Percentiles rank a stretch among this genome's conserved stretches.
Evolutionary conservation across 53 echinoderm and acorn worm species (phyloP).

Genomic region (Henricia sp.): DNA sequence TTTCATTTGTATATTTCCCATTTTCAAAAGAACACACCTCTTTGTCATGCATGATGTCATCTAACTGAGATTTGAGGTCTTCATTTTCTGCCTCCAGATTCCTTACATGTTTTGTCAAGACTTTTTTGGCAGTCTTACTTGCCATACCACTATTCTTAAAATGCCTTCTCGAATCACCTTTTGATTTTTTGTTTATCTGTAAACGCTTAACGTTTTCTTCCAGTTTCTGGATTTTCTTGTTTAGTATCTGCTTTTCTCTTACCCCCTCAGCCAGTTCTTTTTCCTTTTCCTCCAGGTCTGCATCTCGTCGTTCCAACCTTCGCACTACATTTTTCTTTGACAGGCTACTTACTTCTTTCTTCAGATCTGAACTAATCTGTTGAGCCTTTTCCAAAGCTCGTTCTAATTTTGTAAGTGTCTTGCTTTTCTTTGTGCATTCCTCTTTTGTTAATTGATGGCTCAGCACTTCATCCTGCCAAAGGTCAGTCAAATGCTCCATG

Average conservation of each 20-base stretch:
- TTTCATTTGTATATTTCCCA: slow-evolving; percentile 42
- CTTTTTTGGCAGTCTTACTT: slow-evolving; percentile 41
- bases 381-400: too few relatives aligned
- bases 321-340: slow-evolving; percentile 21
- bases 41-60: slow-evolving; percentile 46
- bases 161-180: slow-evolving; percentile 33
- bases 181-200: slow-evolving; percentile 41
- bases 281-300: slow-evolving; percentile 16
- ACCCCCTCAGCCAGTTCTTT: slow-evolving; percentile 21
- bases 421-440: too few relatives aligned
- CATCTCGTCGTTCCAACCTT: slow-evolving; percentile 18
- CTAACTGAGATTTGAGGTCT: slow-evolving; percentile 31
- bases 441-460: background rate
- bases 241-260: slow-evolving; percentile 56
- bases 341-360: slow-evolving; percentile 9
- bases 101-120: slow-evolving; percentile 24
- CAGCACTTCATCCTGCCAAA: slow-evolving; percentile 39
- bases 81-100: slow-evolving; percentile 31
- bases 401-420: too few relatives aligned
- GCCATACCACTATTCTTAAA: slow-evolving; percentile 24
- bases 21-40: slow-evolving; percentile 27
- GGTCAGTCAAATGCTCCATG: slow-evolving; percentile 55
- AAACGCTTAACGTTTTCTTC: slow-evolving; percentile 26
- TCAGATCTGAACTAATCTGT: background rate
- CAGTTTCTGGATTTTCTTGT: slow-evolving; percentile 50